Base-by-base conservation (phyloP, 2,888 invertebrate species). In the Argynnis bischoffii region DNA sequence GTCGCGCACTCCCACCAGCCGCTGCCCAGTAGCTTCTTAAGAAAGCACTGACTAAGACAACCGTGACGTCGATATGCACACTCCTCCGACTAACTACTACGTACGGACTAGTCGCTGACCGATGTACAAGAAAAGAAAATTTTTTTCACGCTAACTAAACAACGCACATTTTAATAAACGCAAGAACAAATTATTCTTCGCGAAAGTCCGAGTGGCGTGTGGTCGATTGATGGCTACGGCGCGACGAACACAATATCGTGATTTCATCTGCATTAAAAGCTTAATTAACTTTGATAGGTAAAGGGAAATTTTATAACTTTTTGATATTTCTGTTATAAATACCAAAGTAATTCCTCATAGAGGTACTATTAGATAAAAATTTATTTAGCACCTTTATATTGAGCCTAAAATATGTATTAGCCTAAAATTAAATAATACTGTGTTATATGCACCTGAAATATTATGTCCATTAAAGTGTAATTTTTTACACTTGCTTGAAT, bases 141-240 rank as follows among this genome's bases (percentile, higher is more conserved):
- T 85, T 84, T 64, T 86, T 92, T 90, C 89, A 92, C 90, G 91
- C 88, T 87, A 84, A 83, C 81, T 89, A 91, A 89, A 85, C 88
- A 83, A 59, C 83, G 86, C 87, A 87, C 87, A 86, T 88, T 87
- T 88, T 88, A 89, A 87, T 88, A 89, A 88, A 88, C 82, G 83
- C 85, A 86, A 81, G 86, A 90, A 90, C 89, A 86, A 88, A 89
- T 91, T 88, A 87, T 78, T 83, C 80, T 83, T 78, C 82, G 89
- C 89, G 92, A 92, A 92, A 92, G 92, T 92, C 85, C 81, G 79
- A 83, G 81, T 82, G 78, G 84, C 74, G 78, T 76, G 79, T 79
- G 77, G 79, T 83, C 78, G 81, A 79, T 81, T 78, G 82, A 78
- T 81, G 75, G 80, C 68, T 65, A 80, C 72, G 70, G 77, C 70